Conservation (phyloP, 2,113 vertebrate species). For the Corydoras maculifer region DNA sequence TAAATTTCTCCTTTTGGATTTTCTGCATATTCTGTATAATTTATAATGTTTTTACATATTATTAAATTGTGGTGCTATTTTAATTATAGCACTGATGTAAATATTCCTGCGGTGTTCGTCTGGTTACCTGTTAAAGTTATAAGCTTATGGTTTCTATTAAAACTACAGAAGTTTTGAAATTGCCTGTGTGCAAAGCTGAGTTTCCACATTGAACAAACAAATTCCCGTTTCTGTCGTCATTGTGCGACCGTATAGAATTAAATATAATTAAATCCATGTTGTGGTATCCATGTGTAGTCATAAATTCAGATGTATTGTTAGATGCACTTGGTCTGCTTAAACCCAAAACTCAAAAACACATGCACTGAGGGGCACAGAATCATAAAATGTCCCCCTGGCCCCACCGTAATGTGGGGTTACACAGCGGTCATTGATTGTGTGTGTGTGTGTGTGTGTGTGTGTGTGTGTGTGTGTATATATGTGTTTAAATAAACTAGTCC, state of each 20-base stretch:
- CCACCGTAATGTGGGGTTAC: constrained; percentile 75
- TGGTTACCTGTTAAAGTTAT: too few species aligned
- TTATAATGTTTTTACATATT: too few species aligned
- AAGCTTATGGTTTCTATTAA: too few species aligned
- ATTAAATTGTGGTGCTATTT: too few species aligned
- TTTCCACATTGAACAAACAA: neutral
- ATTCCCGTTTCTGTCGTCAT: neutral
- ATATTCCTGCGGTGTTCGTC: too few species aligned
- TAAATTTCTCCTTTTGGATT: too few species aligned
- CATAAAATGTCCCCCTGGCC: constrained; percentile 79
- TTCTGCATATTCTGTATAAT: too few species aligned
- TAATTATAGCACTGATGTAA: too few species aligned
- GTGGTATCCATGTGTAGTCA: neutral
- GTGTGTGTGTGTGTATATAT: constrained; percentile 63
- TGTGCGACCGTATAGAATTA: neutral
- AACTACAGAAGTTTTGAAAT: too few species aligned
- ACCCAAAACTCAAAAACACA: constrained; percentile 20
- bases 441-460: constrained; percentile 73
- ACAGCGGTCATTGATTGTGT: constrained; percentile 71
- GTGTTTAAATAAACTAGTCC: constrained; percentile 92
- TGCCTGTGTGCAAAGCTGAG: neutral
- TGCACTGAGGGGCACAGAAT: constrained; percentile 66
- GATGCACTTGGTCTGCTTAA: constrained; percentile 18
- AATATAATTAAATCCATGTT: neutral
- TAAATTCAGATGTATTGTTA: neutral